phyloP scores from a whole-genome alignment of 2,888 invertebrate species.

The Scaptomyza cyrtandrae region DNA sequence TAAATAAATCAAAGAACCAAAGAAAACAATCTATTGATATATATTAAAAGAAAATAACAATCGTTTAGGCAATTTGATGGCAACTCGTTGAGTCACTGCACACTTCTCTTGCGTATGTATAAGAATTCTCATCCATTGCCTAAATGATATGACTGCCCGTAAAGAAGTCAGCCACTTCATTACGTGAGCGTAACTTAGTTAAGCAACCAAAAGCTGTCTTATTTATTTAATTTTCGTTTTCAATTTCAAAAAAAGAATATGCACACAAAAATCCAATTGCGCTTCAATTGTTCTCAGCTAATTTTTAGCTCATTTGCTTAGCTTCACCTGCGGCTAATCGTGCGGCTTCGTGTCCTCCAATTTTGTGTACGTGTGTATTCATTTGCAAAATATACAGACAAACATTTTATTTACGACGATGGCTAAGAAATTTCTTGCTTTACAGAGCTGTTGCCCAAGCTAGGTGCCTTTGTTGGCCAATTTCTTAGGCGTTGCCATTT shows the following conservation, averaged over 20 bases:
- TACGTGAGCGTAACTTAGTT: slow-evolving; percentile 69
- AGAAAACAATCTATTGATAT: slow-evolving; percentile 19
- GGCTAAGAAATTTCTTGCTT: slow-evolving; percentile 31
- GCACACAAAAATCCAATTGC: slow-evolving; percentile 20
- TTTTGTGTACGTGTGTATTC: slow-evolving; percentile 3
- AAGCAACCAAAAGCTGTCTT: slow-evolving; percentile 25
- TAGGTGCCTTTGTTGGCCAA: too few relatives aligned
- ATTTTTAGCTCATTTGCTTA: slow-evolving; percentile 47
- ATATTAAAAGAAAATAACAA: slow-evolving; percentile 39
- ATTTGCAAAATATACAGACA: too few relatives aligned
- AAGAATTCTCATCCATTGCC: slow-evolving; percentile 4
- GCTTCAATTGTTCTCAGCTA: slow-evolving; percentile 42
- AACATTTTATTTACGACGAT: slow-evolving; percentile 25
- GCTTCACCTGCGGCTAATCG: slow-evolving; percentile 33
- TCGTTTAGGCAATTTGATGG: neutral
- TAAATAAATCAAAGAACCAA: slow-evolving; percentile 60
- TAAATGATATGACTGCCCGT: slow-evolving; percentile 55
- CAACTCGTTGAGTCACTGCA: neutral
- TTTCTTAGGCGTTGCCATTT: too few relatives aligned
- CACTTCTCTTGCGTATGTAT: slow-evolving; percentile 13
- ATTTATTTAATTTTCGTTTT: slow-evolving; percentile 23
- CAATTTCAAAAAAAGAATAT: slow-evolving; percentile 61
- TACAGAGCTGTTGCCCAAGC: slow-evolving; percentile 9
- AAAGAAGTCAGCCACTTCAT: slow-evolving; percentile 71
- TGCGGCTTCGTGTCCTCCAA: neutral